Base-by-base conservation (phyloP, 2,113 vertebrate genomes). In the Scortum barcoo region DNA sequence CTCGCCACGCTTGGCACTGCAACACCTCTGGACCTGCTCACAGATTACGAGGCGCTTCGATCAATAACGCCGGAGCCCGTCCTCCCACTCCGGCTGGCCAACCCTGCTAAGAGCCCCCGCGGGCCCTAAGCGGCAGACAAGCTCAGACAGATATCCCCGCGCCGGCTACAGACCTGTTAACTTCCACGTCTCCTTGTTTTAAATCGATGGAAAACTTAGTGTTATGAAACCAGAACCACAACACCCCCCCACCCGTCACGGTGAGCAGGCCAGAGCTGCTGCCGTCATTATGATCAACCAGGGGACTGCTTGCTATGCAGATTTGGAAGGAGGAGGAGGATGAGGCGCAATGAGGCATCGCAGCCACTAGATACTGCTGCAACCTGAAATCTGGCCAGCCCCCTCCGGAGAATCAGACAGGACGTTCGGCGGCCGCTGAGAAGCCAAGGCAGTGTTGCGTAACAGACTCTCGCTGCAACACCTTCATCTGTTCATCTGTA, bases 311-410 rank as follows among this genome's bases (percentile, higher is more conserved):
- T 53, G 58, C 51, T 6, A 33, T 63, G 72, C 30, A 78, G 44
- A 85, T 80, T 60, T 75, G 67, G 40, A 28, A 79, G 68, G 42
- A 63, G 40, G n/a, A n/a, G n/a, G n/a, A n/a, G n/a, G n/a, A n/a
- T 3, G 9, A n/a, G 81, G 20, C 85, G 87, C 76, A 89, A 54
- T 88, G 80, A 86, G 68, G 30, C 77, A 0, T 71, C 81, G n/a
- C 74, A 76, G 70, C 88, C 92, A 88, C 88, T 84, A 93, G 89
- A 81, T 90, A 85, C 80, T 84, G 90, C 92, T 91, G 82, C 83
- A 87, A 83, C 78, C 88, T 89, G 89, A 82, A 87, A 73, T 81
- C 75, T 83, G 69, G 8, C 33, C 33, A 1, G 7, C 36, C 30
- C 30, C 57, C 69, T 66, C 7, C 17, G 63, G 80, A 74, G 73